Evolutionary conservation across 2,797 vertebrate genomes (phyloP).

Genomic region (Discoglossus pictus): DNA sequence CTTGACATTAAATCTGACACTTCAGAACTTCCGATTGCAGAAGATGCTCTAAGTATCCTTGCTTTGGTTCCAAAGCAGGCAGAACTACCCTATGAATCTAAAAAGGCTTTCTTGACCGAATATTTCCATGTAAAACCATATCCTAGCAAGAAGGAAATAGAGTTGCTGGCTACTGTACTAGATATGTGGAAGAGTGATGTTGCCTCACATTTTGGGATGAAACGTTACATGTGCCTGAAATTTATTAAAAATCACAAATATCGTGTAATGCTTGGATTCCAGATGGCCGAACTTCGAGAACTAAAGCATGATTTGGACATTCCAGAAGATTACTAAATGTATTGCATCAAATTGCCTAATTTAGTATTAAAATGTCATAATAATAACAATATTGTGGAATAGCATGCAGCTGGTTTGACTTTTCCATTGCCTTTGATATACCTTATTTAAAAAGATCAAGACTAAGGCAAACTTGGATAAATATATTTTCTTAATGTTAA

Average conservation of each 20-base stretch:
- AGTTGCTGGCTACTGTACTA: slow-evolving; percentile 79
- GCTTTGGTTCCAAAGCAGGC: slow-evolving; percentile 74
- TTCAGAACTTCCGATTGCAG: slow-evolving; percentile 44
- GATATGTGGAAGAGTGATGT: slow-evolving; percentile 81
- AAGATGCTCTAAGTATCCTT: slow-evolving; percentile 69
- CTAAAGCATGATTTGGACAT: slow-evolving; percentile 80
- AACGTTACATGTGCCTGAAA: slow-evolving; percentile 84
- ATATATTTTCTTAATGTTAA: too few relatives aligned
- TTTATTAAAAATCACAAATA: slow-evolving; percentile 76
- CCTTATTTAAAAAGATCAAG: neutral
- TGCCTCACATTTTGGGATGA: slow-evolving; percentile 80
- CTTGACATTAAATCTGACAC: slow-evolving; percentile 62
- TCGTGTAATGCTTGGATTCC: slow-evolving; percentile 86
- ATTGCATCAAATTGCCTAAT: neutral
- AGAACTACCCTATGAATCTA: slow-evolving; percentile 75
- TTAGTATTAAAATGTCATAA: too few relatives aligned
- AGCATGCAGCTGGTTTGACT: neutral
- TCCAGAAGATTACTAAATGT: slow-evolving; percentile 39
- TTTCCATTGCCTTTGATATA: neutral
- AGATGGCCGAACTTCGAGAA: slow-evolving; percentile 84
- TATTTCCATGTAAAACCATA: slow-evolving; percentile 93
- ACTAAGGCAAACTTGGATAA: too few relatives aligned
- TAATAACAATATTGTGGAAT: neutral
- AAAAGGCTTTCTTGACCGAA: slow-evolving; percentile 83
- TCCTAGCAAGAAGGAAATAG: slow-evolving; percentile 80